Conservation (phyloP, 2,797 vertebrate genomes). For the Gymnoscopelus microlampas region DNA sequence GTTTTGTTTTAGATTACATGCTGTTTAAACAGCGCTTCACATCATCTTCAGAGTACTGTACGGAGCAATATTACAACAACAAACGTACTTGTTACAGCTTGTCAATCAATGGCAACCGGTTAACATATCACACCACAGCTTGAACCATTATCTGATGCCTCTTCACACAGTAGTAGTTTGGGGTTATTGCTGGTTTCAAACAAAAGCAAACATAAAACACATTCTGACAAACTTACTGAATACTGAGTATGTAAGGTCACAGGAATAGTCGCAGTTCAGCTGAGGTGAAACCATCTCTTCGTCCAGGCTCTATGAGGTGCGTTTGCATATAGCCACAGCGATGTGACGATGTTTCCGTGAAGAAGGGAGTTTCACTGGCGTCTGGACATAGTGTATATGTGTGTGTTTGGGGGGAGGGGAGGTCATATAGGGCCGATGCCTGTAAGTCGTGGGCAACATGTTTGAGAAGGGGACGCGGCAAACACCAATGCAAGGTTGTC, state of each 20-base stretch:
- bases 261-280: constrained; percentile 51
- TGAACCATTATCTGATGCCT: constrained; percentile 62
- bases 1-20: constrained; percentile 62
- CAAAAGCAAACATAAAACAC: constrained; percentile 62
- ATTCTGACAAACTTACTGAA: constrained; percentile 64
- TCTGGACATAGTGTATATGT: constrained; percentile 43
- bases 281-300: constrained; percentile 53
- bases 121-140: constrained; percentile 69
- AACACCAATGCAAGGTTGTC: constrained; percentile 66
- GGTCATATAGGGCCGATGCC: constrained; percentile 51
- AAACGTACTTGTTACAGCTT: constrained; percentile 68
- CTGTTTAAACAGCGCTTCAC: constrained; percentile 73
- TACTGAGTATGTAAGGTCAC: constrained; percentile 39
- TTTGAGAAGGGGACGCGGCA: constrained; percentile 38
- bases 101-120: constrained; percentile 68
- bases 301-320: constrained; percentile 59
- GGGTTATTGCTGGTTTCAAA: constrained; percentile 85
- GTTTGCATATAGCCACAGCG: constrained; percentile 75
- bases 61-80: constrained; percentile 73
- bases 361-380: constrained; percentile 38
- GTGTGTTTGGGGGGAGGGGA: constrained; percentile 9
- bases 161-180: constrained; percentile 65
- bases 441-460: constrained; percentile 61
- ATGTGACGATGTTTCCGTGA: constrained; percentile 55
- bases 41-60: constrained; percentile 73